These are phyloP conservation scores for Oreochromis mossambicus DNA, from an alignment of 2,797 vertebrate genomes.

Conservation along the genomic window DNA sequence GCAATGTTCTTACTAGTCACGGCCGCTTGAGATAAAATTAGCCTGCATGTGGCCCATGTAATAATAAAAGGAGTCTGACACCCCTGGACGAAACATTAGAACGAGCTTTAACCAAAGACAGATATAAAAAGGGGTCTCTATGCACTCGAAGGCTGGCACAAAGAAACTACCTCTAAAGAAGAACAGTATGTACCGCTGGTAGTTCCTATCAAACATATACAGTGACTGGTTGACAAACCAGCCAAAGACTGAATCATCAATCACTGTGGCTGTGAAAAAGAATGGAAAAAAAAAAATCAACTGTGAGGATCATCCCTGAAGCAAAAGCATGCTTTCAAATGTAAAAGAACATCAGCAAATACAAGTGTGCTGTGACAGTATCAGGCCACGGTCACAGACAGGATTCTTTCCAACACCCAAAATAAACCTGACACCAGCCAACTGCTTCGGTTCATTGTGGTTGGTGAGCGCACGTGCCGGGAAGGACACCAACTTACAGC, in stretches of 20 bases:
- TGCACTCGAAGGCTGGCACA: neutral
- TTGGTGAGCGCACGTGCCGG: conserved; percentile 24
- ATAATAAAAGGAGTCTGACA: neutral
- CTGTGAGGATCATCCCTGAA: neutral
- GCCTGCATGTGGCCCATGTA: neutral
- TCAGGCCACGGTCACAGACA: conserved; percentile 59
- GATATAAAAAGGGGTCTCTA: neutral
- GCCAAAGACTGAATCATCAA: conserved; percentile 4
- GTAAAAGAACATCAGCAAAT: conserved; percentile 28
- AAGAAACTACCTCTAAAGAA: neutral
- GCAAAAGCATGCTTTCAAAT: conserved; percentile 6
- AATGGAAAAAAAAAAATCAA: neutral
- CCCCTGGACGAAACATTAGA: neutral
- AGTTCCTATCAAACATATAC: neutral
- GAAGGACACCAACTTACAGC: conserved; percentile 15
- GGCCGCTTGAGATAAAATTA: neutral
- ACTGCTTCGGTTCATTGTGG: conserved; percentile 52
- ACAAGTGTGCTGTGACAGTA: conserved; percentile 41
- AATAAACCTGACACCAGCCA: conserved; percentile 60
- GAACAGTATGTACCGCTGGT: neutral
- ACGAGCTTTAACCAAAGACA: neutral
- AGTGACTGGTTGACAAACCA: neutral
- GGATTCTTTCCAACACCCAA: conserved; percentile 65
- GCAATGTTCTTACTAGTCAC: neutral
- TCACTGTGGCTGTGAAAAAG: neutral